Evolutionary conservation across 2,113 vertebrate genomes (phyloP), one percentile per base, ranked within the genome.

Genomic region (Athene noctua): DNA sequence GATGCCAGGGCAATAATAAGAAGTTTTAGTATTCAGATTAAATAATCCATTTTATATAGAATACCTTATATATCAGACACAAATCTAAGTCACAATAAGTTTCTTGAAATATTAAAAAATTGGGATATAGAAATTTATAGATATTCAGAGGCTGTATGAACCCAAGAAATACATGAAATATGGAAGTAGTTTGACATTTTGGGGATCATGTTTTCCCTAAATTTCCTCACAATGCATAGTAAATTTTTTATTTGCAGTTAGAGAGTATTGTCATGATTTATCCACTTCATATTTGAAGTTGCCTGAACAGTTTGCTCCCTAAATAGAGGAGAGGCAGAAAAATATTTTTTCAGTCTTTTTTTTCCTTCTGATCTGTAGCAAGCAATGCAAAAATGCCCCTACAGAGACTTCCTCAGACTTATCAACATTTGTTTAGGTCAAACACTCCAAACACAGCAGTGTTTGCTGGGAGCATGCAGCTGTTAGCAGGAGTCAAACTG

Each of bases 401-500:
- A 5, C 49, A 71, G 61, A 80, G 40, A 42, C 52, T 88, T 93
- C 92, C 59, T 94, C 80, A 87, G 68, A 86, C 80, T 95, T 96
- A 38, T 15, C 73, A 36, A 68, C 10, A 1, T 93, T 94, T 90
- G 52, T 97, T 61, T 97, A 99, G 99, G 96, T 97, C 98, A 81
- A 98, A 98, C 97, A 99, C 99, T 36, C 98, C 99, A 17, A 98
- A 97, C 95, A 98, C 97, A 80, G 99, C 99, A 13, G 99, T 99
- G 92, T 99, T 99, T 96, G 99, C 99, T 42, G 99, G 99, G 84
- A 99, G 99, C 98, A 99, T 99, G 99, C 99, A 99, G 98, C 97
- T 99, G 58, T 97, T 99, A 97, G 99, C 99, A 2, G 99, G 99
- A 85, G 99, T 99, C 96, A 99, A 99, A 96, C 98, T 99, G 95